Percentiles rank a stretch among this genome's conserved stretches.
phyloP scores from a whole-genome alignment of 2,888 invertebrate species.

The Epistrophe grossulariae region DNA sequence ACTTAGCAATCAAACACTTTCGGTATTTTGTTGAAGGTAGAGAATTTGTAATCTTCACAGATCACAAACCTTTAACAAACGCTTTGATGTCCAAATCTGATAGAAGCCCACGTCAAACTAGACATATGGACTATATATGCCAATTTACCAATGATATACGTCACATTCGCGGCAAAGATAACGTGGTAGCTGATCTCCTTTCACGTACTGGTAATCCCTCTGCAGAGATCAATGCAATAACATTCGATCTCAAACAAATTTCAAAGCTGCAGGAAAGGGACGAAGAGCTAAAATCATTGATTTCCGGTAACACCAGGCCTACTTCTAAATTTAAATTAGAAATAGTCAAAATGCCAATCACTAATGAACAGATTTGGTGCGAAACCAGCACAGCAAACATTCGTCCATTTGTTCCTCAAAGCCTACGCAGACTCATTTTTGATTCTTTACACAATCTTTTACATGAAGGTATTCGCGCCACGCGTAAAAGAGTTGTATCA shows the following conservation, averaged over 20 bases:
- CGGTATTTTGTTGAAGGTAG: conserved; percentile 36
- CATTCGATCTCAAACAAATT: conserved; percentile 24
- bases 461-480: conserved; percentile 53
- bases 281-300: conserved; percentile 27
- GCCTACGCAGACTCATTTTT: conserved; percentile 34
- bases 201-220: too few species aligned
- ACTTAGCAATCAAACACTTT: conserved; percentile 31
- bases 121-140: conserved; percentile 28
- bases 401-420: conserved; percentile 32
- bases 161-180: conserved; percentile 43
- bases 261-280: conserved; percentile 27
- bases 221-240: conserved; percentile 7
- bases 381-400: conserved; percentile 38
- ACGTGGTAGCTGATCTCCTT: background rate
- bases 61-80: conserved; percentile 36
- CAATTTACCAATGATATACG: conserved; percentile 39
- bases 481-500: conserved; percentile 30
- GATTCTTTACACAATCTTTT: conserved; percentile 40
- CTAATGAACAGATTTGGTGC: conserved; percentile 25
- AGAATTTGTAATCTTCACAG: conserved; percentile 32
- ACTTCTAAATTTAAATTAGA: conserved; percentile 3
- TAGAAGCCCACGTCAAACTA: conserved; percentile 27
- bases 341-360: conserved; percentile 12
- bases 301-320: background rate
- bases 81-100: conserved; percentile 12